Conservation (phyloP, 2,888 invertebrate genomes). For the Liposcelis brunnea region DNA sequence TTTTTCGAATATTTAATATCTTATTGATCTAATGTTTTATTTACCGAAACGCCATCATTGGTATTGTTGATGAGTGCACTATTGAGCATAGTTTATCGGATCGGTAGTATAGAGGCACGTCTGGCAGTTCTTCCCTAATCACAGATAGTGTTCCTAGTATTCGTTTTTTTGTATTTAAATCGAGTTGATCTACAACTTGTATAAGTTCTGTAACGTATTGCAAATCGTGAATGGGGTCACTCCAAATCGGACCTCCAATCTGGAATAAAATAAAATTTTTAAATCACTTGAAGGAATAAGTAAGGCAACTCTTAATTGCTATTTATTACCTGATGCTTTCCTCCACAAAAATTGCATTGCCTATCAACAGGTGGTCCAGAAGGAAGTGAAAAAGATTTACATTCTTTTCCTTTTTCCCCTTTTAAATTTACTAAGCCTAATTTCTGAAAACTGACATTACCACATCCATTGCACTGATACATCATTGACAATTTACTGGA, state of each 20-base stretch:
- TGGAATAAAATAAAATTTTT: slow-evolving; percentile 23
- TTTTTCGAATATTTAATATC: neutral
- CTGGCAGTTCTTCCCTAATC: slow-evolving; percentile 62
- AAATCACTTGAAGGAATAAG: neutral
- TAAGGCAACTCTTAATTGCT: neutral
- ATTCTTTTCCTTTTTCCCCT: slow-evolving; percentile 35
- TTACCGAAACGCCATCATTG: slow-evolving; percentile 50
- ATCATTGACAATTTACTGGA: slow-evolving; percentile 70
- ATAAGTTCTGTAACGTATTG: slow-evolving; percentile 57
- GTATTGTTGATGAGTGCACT: slow-evolving; percentile 51
- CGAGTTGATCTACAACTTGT: slow-evolving; percentile 19
- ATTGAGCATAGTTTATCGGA: slow-evolving; percentile 58
- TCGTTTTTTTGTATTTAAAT: slow-evolving; percentile 51
- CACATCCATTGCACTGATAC: slow-evolving; percentile 83
- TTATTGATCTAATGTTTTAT: neutral
- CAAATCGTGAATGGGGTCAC: slow-evolving; percentile 63
- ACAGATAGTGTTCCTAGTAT: slow-evolving; percentile 67
- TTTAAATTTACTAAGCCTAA: slow-evolving; percentile 34
- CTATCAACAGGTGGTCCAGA: slow-evolving; percentile 46
- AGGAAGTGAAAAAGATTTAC: slow-evolving; percentile 42
- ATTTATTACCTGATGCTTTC: slow-evolving; percentile 47
- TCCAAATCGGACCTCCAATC: slow-evolving; percentile 92
- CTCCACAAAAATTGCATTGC: slow-evolving; percentile 58
- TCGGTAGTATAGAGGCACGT: slow-evolving; percentile 75
- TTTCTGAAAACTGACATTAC: slow-evolving; percentile 57